These are phyloP conservation scores for Brenthis daphne DNA, from an alignment of 2,888 invertebrate species.

Conservation along the genomic window DNA sequence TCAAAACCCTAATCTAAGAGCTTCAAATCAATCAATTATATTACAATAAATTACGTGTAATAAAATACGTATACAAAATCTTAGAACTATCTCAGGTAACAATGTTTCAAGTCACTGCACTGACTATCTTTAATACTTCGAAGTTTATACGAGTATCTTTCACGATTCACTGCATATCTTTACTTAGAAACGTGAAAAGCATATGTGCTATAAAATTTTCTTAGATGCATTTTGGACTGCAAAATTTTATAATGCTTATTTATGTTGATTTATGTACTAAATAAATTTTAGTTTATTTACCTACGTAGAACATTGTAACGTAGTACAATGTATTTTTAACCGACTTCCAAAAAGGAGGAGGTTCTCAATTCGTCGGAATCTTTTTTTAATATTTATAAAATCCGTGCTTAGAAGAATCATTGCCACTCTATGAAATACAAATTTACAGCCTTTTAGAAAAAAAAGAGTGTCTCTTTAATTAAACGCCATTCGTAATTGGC, in stretches of 20 bases:
- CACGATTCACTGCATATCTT: constrained; percentile 27
- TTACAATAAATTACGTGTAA: constrained; percentile 6
- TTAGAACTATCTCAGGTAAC: constrained; percentile 14
- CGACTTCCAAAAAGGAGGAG: too few species aligned
- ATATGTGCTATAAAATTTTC: constrained; percentile 13
- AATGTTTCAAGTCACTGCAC: constrained; percentile 15
- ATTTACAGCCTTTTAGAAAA: too few species aligned
- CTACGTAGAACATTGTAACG: too few species aligned
- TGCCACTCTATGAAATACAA: too few species aligned
- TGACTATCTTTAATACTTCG: constrained; percentile 18
- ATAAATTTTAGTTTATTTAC: too few species aligned
- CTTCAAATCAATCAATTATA: neutral
- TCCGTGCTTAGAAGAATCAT: too few species aligned
- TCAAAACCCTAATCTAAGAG: neutral
- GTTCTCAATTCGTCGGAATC: too few species aligned
- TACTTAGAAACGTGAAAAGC: constrained; percentile 12
- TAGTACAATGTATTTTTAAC: too few species aligned
- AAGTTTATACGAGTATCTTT: constrained; percentile 23
- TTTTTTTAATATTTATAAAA: too few species aligned
- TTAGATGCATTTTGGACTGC: neutral
- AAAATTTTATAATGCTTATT: neutral
- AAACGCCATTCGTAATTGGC: too few species aligned
- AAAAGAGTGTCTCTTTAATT: too few species aligned
- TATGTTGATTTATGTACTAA: neutral
- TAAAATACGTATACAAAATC: constrained; percentile 12